Evolutionary conservation across 2,797 vertebrate genomes (phyloP), one percentile per base, ranked within the genome.

Genomic region (Brotula barbata): DNA sequence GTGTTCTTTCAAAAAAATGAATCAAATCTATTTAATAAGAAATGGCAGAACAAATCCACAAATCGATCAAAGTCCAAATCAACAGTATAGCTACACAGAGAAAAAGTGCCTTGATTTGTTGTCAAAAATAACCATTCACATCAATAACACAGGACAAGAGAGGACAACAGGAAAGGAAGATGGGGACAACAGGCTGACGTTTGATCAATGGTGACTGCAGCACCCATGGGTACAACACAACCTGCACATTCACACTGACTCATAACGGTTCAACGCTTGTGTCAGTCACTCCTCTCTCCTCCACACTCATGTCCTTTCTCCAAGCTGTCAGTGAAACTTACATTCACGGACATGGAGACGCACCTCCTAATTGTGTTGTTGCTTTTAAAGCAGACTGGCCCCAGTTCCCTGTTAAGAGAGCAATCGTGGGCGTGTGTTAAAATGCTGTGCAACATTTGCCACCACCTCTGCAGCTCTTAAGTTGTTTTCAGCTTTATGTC

Each of bases 201-300:
- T 77, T 84, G 72, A 88, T 86, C 77, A 59, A 53, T 75, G 73
- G 68, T 69, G 74, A 86, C 74, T 72, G 41, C 42, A 37, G 61
- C 64, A 69, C 64, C 54, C 77, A 40, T 58, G 77, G 62, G 78
- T 51, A 20, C 73, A 41, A 34, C 65, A 48, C 55, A 79, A 77
- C 77, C 75, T 82, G 80, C 68, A 68, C 48, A 60, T 56, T 57
- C 47, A 55, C 45, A 34, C 62, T 74, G 82, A 88, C 64, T 85
- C 83, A 76, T 59, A 42, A 53, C 3, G 42, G 50, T 61, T 64
- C 56, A 61, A 21, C 57, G 6, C 56, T 66, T 22, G 1, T 48
- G 58, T 73, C 60, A 64, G 58, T 73, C 60, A 64, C 56, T 48
- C 23, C 23, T 65, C 62, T 49, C 54, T 67, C 60, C 67, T 66